Conservation (phyloP, 2,113 vertebrate species). For the Drymodes brunneopygia region DNA sequence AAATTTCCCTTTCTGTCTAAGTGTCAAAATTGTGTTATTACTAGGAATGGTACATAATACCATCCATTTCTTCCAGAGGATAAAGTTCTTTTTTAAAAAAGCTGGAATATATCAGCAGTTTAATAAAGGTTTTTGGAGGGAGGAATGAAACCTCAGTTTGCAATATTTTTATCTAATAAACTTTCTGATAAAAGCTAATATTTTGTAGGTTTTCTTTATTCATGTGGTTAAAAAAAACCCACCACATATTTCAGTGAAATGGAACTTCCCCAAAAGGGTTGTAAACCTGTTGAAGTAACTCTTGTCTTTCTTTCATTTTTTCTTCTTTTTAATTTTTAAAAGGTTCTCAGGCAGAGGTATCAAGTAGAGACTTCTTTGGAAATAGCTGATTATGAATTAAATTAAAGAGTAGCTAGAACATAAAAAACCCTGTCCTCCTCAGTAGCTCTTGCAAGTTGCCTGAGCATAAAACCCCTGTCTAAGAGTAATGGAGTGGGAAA, state of each 20-base stretch:
- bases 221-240: rapidly evolving
- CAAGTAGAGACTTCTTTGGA: neutral
- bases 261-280: neutral
- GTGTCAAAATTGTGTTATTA: neutral
- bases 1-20: neutral
- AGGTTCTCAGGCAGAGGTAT: neutral
- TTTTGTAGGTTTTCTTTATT: neutral
- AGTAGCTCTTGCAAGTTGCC: neutral
- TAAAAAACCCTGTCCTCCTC: neutral
- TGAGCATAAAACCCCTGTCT: neutral
- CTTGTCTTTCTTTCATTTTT: neutral
- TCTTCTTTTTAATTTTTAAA: too few relatives aligned
- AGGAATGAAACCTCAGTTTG: neutral
- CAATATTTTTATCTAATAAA: neutral
- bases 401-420: neutral
- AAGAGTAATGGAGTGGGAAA: neutral
- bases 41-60: neutral
- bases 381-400: neutral
- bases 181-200: neutral
- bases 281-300: neutral
- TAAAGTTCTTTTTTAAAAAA: neutral
- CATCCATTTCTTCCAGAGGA: neutral
- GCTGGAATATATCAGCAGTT: neutral
- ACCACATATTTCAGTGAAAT: neutral
- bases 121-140: neutral